phyloP scores from a whole-genome alignment of 2,113 vertebrate species.

The Sminthopsis crassicaudata region DNA sequence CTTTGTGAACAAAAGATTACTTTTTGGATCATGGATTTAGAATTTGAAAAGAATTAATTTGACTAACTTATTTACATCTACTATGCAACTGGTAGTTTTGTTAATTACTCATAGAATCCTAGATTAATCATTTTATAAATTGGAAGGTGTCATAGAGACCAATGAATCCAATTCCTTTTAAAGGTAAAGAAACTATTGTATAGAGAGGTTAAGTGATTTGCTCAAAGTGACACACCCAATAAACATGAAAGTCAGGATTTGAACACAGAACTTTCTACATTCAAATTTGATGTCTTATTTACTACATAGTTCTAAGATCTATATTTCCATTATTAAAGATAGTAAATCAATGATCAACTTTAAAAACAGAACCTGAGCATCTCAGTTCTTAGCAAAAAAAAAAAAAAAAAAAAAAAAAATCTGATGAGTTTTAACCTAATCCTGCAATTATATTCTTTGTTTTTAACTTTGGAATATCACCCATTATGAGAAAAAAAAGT shows the following conservation, averaged over 20 bases:
- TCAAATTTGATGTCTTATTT: not conserved
- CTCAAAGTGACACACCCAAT: not conserved
- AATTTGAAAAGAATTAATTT: not conserved
- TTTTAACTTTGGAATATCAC: not conserved
- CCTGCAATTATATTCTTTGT: conserved; percentile 11
- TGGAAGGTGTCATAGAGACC: not conserved
- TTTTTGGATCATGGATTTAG: not conserved
- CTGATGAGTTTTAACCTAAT: conserved; percentile 20
- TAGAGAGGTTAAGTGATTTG: not conserved
- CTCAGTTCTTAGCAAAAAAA: conserved; percentile 30
- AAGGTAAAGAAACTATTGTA: not conserved
- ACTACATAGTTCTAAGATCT: not conserved
- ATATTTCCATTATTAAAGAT: not conserved
- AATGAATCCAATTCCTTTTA: not conserved
- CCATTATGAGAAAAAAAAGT: conserved; percentile 30
- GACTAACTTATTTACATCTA: not conserved
- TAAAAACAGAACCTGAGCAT: conserved; percentile 1
- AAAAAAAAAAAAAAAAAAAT: conserved; percentile 2
- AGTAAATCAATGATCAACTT: not conserved
- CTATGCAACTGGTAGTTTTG: not conserved
- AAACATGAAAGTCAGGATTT: not conserved
- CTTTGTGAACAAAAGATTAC: not conserved
- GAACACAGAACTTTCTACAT: not conserved
- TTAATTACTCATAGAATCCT: not conserved
- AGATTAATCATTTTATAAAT: not conserved